phyloP scores from a whole-genome alignment of 2,113 vertebrate species.

The Thalassoma bifasciatum region DNA sequence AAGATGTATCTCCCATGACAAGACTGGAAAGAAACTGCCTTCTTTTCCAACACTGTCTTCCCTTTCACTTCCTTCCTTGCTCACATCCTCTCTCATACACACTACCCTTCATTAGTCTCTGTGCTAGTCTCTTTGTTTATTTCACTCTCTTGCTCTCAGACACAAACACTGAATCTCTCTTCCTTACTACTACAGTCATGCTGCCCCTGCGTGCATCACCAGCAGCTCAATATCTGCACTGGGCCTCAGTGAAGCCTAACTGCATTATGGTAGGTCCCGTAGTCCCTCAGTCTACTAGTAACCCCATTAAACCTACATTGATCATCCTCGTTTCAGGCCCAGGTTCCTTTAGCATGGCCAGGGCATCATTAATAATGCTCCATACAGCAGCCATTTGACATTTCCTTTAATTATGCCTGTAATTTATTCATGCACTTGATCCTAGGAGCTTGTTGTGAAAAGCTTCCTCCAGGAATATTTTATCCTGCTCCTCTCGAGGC shows the following conservation, averaged over 20 bases:
- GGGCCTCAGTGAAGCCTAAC: slow-evolving; percentile 64
- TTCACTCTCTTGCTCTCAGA: slow-evolving; percentile 16
- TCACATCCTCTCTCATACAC: slow-evolving; percentile 31
- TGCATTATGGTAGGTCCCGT: slow-evolving; percentile 58
- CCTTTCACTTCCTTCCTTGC: slow-evolving; percentile 12
- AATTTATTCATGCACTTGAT: slow-evolving; percentile 87
- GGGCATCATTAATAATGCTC: slow-evolving; percentile 79
- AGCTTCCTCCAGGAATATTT: slow-evolving; percentile 81
- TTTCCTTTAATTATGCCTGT: slow-evolving; percentile 85
- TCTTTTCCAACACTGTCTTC: slow-evolving; percentile 31
- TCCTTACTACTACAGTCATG: slow-evolving; percentile 34
- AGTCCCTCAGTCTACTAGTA: slow-evolving; percentile 62
- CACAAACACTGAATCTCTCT: slow-evolving; percentile 21
- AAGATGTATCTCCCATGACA: slow-evolving; percentile 57
- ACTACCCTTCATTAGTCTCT: slow-evolving; percentile 37
- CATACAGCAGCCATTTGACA: slow-evolving; percentile 82
- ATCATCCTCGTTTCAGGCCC: slow-evolving; percentile 73
- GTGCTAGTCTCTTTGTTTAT: slow-evolving; percentile 7
- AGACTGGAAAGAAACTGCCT: slow-evolving; percentile 43
- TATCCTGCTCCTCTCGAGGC: slow-evolving; percentile 71
- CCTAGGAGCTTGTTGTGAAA: slow-evolving; percentile 82
- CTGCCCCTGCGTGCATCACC: slow-evolving; percentile 33
- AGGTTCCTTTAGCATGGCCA: slow-evolving; percentile 70
- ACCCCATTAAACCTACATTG: slow-evolving; percentile 78
- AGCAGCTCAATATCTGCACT: slow-evolving; percentile 46